These are phyloP conservation scores for Campoplex nolae DNA, from an alignment of 2,888 invertebrate genomes.

Conservation along the genomic window DNA sequence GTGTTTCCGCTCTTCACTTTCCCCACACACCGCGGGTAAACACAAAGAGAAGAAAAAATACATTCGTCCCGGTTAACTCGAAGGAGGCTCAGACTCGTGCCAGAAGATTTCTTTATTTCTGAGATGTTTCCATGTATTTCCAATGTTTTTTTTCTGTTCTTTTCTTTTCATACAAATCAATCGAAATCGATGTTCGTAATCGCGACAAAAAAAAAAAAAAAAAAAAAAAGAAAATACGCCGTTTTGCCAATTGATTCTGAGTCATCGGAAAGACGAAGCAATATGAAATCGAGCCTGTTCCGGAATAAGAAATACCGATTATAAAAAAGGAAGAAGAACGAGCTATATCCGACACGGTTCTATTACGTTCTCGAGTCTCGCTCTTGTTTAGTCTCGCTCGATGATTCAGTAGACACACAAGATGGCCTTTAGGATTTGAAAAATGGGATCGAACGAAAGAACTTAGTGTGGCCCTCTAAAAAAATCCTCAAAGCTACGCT, in stretches of 20 bases:
- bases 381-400: conserved; percentile 11
- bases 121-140: neutral
- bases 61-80: neutral
- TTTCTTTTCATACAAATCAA: neutral
- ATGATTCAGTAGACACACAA: conserved; percentile 1
- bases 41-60: conserved; percentile 13
- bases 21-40: conserved; percentile 46
- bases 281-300: neutral
- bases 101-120: neutral
- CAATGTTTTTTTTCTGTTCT: neutral
- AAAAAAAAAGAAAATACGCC: neutral
- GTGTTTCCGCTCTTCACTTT: conserved; percentile 50
- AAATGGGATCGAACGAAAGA: conserved; percentile 23
- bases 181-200: neutral
- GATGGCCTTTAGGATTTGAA: conserved; percentile 13
- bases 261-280: neutral
- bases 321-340: neutral
- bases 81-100: neutral
- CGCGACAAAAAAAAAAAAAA: neutral
- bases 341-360: neutral
- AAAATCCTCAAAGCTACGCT: neutral
- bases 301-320: neutral
- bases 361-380: conserved; percentile 9
- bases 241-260: neutral
- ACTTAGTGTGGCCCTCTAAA: conserved; percentile 2